Conservation (phyloP, 2,797 vertebrate genomes). For the Lindbergichthys nudifrons region DNA sequence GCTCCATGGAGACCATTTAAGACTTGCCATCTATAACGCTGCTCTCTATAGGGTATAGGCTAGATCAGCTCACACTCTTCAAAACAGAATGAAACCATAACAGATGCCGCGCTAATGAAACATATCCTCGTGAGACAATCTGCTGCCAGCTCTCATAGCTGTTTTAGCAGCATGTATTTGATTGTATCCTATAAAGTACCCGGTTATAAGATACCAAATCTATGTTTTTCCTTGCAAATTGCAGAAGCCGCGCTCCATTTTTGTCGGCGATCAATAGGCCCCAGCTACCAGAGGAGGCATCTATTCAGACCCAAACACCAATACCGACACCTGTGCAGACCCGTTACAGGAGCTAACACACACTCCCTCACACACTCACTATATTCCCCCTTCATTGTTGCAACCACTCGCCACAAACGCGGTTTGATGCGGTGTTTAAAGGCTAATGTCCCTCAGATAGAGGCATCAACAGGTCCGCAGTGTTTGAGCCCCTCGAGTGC, state of each 20-base stretch:
- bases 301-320: no score
- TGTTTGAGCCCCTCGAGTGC: conserved; percentile 17
- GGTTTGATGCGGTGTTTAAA: not conserved
- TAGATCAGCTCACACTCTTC: not conserved
- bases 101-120: no score
- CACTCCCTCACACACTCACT: not conserved
- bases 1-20: not conserved
- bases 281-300: not conserved
- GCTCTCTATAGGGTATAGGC: not conserved
- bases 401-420: not conserved
- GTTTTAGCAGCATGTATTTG: not conserved
- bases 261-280: not conserved
- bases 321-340: not conserved
- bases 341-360: not conserved
- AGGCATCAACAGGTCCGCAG: conserved; percentile 64
- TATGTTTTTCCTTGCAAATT: not conserved
- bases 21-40: not conserved
- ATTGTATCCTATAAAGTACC: not conserved
- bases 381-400: not conserved
- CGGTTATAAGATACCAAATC: not conserved
- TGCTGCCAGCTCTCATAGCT: no score
- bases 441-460: not conserved
- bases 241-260: not conserved
- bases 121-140: no score
- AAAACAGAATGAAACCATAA: not conserved